Base-by-base conservation (phyloP, 2,888 invertebrate genomes). In the Pyrochroa serraticornis region DNA sequence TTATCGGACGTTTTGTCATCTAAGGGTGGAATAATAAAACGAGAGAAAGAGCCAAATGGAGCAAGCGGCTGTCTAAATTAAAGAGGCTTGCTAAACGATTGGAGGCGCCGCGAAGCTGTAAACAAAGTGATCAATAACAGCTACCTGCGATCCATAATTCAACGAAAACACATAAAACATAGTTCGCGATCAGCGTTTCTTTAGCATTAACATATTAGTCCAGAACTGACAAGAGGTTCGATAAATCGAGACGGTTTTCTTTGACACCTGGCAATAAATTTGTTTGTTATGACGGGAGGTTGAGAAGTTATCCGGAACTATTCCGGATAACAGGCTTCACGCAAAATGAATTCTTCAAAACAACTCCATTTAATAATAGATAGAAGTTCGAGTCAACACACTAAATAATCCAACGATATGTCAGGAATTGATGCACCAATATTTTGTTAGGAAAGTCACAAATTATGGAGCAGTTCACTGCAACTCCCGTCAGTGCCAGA, bases 121-220 rank as follows among this genome's bases (percentile, higher is more conserved):
- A 74, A 74, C 74, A 74, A 68, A 63, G 68, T 70, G 67, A 74
- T 74, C 74, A 74, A 74, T 74, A 73, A 69, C 71, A 55, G 61
- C 62, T 71, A 73, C 73, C 73, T 72, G 71, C 67, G 67, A 71
- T 72, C 69, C 65, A 71, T 70, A 70, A 70, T 70, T 68, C 65
- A 63, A 61, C 67, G 69, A 72, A 71, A 71, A 73, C 73, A 71
- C 69, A 71, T 70, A 71, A 71, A 73, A 70, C 65, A 68, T 66
- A 64, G 66, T 62, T 55, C 47, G 39, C 47, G 49, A 56, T 61
- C 63, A 54, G 38, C 51, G 54, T 46, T 58, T 49, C 52, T 45
- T 49, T 13, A 44, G 30, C 58, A 57, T 63, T 61, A 63, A 63
- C 60, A 58, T 63, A 63, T 63, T 63, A 54, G 63, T 54, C 42